Percentiles rank a stretch among this genome's conserved stretches.
phyloP scores from a whole-genome alignment of 2,797 vertebrate genomes.

The Numenius phaeopus region DNA sequence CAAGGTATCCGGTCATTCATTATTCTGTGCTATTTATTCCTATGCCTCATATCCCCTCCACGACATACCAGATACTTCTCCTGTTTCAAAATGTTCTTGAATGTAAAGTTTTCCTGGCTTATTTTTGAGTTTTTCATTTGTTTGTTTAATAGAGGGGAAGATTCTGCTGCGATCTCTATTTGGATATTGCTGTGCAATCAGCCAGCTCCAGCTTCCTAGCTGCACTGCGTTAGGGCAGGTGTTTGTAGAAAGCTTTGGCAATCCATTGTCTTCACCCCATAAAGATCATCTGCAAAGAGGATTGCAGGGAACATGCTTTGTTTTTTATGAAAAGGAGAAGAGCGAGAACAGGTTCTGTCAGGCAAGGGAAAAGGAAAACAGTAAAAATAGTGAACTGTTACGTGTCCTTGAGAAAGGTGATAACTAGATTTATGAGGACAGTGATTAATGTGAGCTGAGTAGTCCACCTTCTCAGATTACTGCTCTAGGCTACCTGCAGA shows the following conservation, averaged over 20 bases:
- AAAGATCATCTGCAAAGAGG: neutral
- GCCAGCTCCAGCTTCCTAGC: neutral
- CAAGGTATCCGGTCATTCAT: neutral
- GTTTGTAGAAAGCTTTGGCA: neutral
- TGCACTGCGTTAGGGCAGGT: neutral
- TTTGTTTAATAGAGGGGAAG: neutral
- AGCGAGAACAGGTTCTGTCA: neutral
- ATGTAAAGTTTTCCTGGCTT: neutral
- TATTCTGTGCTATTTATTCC: neutral
- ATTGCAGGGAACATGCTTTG: neutral
- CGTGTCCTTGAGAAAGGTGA: neutral
- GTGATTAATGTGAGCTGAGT: neutral
- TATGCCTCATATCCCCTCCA: neutral
- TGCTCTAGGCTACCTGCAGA: neutral
- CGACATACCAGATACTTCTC: neutral
- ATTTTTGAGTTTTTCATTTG: neutral
- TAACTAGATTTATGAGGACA: neutral
- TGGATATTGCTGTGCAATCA: neutral
- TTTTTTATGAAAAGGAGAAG: neutral
- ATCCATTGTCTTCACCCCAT: neutral
- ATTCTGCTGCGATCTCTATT: neutral
- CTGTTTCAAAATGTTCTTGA: neutral
- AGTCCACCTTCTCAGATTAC: neutral
- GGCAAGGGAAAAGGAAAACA: neutral
- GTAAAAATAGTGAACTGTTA: neutral